Base-by-base conservation (phyloP, 2,113 vertebrate species). In the Megaptera novaeangliae region DNA sequence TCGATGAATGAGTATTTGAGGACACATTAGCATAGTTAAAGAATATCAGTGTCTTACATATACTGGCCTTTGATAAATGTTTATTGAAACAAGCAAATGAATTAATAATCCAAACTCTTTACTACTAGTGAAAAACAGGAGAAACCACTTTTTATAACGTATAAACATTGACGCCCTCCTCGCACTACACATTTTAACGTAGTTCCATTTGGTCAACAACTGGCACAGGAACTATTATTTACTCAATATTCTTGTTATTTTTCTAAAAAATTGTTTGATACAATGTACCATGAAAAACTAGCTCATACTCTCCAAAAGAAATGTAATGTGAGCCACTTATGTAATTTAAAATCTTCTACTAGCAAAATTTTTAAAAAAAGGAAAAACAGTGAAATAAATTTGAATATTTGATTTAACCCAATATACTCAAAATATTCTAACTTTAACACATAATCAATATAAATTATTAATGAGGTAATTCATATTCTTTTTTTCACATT, bases 341-440 rank as follows among this genome's bases (percentile, higher is more conserved):
- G 3, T 68, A 95, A 61, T 86, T 80, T 91, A 66, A 91, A 85
- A 46, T 86, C 46, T 68, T 86, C 46, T 68, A 84, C 18, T 44
- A 93, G 68, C 21, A 52, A 83, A 75, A 77, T n/a, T 66, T 69
- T 69, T 66, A 4, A 21, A 82, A 82, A 68, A 78, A 41, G 39
- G 46, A 74, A 83, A 5, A 68, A 13, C 25, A 71, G 25, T 61
- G 3, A 92, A 74, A 89, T 93, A 94, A 90, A 71, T 87, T 44
- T 95, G 63, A 75, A 63, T 83, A 74, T 95, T 69, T 88, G 55
- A 95, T 55, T 92, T 85, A 93, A 74, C 55, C 11, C 36, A 77
- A 66, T 6, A 93, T 31, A 85, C 4, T 12, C 46, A 39, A 77
- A 61, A 86, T 41, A 41, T 44, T 81, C 69, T 41, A 61, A 74